Evolutionary conservation across 2,888 invertebrate genomes (phyloP).

Genomic region (Congeria kusceri): DNA sequence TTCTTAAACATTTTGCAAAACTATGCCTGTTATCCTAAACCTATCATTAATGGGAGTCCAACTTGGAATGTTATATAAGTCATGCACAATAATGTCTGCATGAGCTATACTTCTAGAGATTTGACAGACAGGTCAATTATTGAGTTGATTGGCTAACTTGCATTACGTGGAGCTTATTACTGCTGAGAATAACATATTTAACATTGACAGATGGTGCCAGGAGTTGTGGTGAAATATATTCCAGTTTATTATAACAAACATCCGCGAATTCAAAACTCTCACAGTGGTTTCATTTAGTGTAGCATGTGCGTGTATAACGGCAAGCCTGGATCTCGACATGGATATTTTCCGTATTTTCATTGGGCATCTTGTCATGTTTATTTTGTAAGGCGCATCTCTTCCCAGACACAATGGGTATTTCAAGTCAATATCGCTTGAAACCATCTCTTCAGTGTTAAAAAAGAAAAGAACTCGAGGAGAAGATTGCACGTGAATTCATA

Average conservation of each 20-base stretch:
- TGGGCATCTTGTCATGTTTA: not conserved
- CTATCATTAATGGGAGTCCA: no score
- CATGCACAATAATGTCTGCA: no score
- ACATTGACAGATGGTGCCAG: not conserved
- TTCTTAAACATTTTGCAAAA: no score
- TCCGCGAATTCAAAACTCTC: not conserved
- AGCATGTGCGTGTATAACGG: not conserved
- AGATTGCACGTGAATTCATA: no score
- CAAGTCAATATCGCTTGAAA: no score
- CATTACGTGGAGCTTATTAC: slow-evolving; percentile 17
- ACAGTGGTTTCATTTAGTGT: not conserved
- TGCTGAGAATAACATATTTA: not conserved
- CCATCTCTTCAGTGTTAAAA: no score
- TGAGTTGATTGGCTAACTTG: not conserved
- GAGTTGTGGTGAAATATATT: not conserved
- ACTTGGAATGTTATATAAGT: no score
- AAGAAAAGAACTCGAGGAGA: no score
- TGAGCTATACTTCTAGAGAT: no score
- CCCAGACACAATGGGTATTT: no score
- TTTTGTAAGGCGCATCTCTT: not conserved
- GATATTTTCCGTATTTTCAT: not conserved
- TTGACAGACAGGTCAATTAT: no score
- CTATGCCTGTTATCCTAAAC: no score
- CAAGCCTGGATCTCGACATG: not conserved
- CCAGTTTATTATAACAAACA: not conserved